These are phyloP conservation scores for Lydus trimaculatus DNA, from an alignment of 2,888 invertebrate species.

Conservation along the genomic window DNA sequence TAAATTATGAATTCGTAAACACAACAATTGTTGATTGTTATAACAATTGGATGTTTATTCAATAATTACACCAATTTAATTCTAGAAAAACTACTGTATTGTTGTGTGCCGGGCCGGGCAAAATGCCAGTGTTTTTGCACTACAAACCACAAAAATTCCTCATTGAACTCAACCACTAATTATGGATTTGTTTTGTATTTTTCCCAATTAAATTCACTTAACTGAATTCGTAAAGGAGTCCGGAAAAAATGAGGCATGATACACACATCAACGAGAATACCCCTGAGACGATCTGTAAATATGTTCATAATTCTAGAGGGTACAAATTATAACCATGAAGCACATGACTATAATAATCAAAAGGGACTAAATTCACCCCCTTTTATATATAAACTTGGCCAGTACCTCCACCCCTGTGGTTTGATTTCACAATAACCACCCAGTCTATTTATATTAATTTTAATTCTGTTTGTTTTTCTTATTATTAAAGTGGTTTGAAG, in stretches of 20 bases:
- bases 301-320: conserved; percentile 50
- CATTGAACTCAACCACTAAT: neutral
- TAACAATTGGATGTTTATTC: neutral
- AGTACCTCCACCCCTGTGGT: conserved; percentile 52
- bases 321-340: conserved; percentile 55
- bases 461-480: conserved; percentile 55
- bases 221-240: neutral
- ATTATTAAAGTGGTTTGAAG: conserved; percentile 41
- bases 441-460: conserved; percentile 56
- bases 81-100: neutral
- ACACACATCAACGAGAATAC: conserved; percentile 37
- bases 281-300: conserved; percentile 50
- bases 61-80: neutral
- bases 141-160: no score
- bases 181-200: neutral
- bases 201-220: neutral
- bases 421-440: conserved; percentile 52
- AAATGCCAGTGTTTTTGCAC: neutral
- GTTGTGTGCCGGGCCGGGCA: neutral
- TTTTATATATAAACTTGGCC: conserved; percentile 47
- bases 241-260: conserved; percentile 12
- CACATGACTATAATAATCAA: conserved; percentile 37
- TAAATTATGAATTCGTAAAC: neutral
- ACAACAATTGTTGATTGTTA: neutral
- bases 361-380: conserved; percentile 40